Evolutionary conservation across 2,113 vertebrate genomes (phyloP).

Genomic region (Gavia stellata): DNA sequence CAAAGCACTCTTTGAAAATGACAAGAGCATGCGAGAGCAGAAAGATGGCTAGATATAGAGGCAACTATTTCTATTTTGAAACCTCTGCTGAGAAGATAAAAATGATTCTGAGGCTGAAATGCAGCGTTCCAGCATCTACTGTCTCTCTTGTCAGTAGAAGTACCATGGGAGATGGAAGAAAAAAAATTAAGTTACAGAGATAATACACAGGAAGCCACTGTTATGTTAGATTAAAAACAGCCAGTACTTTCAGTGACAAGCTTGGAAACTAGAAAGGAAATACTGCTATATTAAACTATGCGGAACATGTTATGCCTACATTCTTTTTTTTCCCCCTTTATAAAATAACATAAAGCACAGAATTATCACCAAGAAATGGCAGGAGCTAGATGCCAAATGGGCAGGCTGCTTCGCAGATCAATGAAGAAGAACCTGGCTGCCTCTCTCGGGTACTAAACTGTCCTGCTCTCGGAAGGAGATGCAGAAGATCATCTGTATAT

Average conservation of each 20-base stretch:
- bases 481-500: neutral
- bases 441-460: neutral
- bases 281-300: neutral
- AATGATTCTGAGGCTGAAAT: constrained; percentile 12
- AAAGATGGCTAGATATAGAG: neutral
- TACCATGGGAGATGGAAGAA: neutral
- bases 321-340: neutral
- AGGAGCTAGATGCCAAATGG: neutral
- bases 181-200: constrained; percentile 28
- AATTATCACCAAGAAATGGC: neutral
- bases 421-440: neutral
- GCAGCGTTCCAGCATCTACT: neutral
- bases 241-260: neutral
- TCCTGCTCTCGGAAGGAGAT: neutral
- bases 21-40: neutral
- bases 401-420: neutral
- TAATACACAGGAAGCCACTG: constrained; percentile 46
- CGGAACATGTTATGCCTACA: neutral
- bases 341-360: neutral
- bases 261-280: constrained; percentile 31
- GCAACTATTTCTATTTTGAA: constrained; percentile 25
- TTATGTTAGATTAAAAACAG: constrained; percentile 35
- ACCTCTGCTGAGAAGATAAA: neutral
- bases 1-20: neutral
- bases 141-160: constrained; percentile 2